phyloP scores from a whole-genome alignment of 2,888 invertebrate species.

The Maniola hyperantus region DNA sequence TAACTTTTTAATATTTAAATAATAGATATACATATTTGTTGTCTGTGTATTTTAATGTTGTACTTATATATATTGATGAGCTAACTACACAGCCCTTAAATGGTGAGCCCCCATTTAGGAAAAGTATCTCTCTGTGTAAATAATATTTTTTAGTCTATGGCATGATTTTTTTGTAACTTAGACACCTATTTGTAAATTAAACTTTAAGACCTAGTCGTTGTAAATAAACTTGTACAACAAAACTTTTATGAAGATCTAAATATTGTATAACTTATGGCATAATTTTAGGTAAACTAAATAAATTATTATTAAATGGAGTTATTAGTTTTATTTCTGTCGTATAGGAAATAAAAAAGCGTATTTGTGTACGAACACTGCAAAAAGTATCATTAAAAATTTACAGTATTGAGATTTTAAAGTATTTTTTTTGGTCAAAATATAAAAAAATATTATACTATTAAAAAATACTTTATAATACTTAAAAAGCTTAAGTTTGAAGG shows the following conservation, averaged over 20 bases:
- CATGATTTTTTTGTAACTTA: not conserved
- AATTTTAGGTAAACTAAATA: constrained; percentile 12
- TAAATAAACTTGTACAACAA: constrained; percentile 41
- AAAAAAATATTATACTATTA: too few relatives aligned
- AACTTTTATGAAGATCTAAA: constrained; percentile 24
- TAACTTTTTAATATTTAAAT: constrained; percentile 16
- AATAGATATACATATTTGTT: constrained; percentile 29
- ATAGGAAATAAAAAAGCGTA: constrained; percentile 34
- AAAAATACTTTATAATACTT: too few relatives aligned
- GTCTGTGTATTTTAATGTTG: constrained; percentile 35
- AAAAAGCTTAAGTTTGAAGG: too few relatives aligned
- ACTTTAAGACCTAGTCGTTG: constrained; percentile 27
- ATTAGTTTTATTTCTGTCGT: constrained; percentile 25
- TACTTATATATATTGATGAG: constrained; percentile 48
- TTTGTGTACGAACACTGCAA: constrained; percentile 34
- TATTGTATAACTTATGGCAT: constrained; percentile 29
- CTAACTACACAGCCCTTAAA: constrained; percentile 59
- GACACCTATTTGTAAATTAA: constrained; percentile 22
- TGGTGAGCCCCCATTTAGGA: constrained; percentile 77
- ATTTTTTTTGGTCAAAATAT: too few relatives aligned
- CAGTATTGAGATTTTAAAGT: too few relatives aligned
- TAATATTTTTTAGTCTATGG: constrained; percentile 30
- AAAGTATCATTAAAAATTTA: constrained; percentile 24
- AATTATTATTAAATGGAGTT: constrained; percentile 9
- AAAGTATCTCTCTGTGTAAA: constrained; percentile 60